Evolutionary conservation across 2,113 vertebrate genomes (phyloP), one percentile per base, ranked within the genome.

Genomic region (Pseudorectes ferrugineus): DNA sequence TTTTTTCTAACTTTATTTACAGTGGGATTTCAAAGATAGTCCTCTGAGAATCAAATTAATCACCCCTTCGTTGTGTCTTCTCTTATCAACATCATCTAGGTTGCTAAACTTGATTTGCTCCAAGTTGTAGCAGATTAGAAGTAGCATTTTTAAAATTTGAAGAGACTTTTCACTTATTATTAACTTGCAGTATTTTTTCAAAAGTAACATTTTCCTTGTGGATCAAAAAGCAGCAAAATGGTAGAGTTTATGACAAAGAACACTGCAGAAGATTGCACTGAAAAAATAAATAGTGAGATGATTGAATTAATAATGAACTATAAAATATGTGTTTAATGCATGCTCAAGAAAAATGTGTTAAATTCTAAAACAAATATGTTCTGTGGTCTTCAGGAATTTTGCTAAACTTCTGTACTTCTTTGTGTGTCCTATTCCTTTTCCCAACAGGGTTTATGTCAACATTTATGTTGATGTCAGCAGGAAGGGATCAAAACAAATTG

Each of bases 381-480:
- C 55, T 92, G 88, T 84, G 88, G 76, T 71, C 59, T 81, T 67
- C n/a, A 42, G 76, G 86, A 96, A 91, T 91, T 84, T 55, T 85
- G 51, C 46, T 83, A 72, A 70, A 77, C 40, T 88, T 88, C 67
- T 83, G 18, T 73, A 36, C 36, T 70, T 80, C 66, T 67, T 6
- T 80, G 51, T 35, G 28, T 16, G 43, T 55, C 59, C 63, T 79
- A 45, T 70, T 88, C 24, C 63, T 86, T 88, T 42, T 76, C 75
- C 59, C 59, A 74, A 11, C 31, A 70, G 91, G 77, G 24, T 86
- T 93, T 77, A 38, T 88, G 68, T 86, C 94, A 94, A 49, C 63
- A 40, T 84, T 92, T 88, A 26, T 62, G 43, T 80, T 77, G 79
- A 80, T 6, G 6, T 93, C 72, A 86, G 76, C 68, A 88, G 85